These are phyloP conservation scores for Aythya baeri DNA, from an alignment of 2,113 vertebrate species.

Conservation along the genomic window DNA sequence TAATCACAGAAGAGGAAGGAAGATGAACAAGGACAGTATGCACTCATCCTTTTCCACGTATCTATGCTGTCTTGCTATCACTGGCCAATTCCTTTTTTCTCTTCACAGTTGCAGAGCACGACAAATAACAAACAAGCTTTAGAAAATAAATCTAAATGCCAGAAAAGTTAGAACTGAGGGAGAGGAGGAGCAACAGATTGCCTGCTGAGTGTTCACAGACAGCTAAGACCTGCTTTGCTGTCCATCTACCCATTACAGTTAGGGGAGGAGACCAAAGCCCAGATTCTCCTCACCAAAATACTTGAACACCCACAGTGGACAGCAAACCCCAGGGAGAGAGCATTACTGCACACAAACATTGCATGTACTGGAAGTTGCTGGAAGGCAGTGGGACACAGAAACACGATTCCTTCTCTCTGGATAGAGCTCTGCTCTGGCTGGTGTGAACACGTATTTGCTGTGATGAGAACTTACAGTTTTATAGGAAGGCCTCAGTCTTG, in stretches of 20 bases:
- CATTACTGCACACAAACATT: background rate
- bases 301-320: background rate
- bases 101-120: background rate
- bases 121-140: background rate
- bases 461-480: background rate
- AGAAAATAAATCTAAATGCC: background rate
- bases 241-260: background rate
- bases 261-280: background rate
- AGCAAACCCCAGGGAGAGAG: background rate
- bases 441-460: background rate
- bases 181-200: background rate
- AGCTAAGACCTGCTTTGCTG: background rate
- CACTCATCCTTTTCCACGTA: background rate
- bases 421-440: background rate
- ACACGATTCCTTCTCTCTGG: background rate
- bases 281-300: background rate
- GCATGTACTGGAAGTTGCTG: background rate
- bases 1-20: conserved; percentile 28
- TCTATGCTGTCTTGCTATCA: background rate
- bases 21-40: background rate
- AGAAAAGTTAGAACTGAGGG: background rate
- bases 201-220: background rate
- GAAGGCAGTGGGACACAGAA: background rate
- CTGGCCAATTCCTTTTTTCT: background rate
- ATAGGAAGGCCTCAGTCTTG: background rate